These are phyloP conservation scores for Holcopasites calliopsidis DNA, from an alignment of 1,140 invertebrate genomes.

Conservation along the genomic window DNA sequence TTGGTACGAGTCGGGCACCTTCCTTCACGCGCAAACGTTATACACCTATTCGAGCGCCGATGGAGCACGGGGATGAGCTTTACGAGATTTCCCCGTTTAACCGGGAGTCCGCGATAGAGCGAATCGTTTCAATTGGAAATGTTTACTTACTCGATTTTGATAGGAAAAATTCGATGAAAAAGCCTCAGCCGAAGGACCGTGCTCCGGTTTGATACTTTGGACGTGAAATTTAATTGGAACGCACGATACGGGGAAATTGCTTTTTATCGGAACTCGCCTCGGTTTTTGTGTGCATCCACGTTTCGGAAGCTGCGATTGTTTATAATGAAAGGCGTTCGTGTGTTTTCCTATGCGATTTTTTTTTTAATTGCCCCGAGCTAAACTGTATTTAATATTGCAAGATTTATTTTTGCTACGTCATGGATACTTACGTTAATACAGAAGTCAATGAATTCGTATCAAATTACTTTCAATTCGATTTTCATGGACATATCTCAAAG, in stretches of 20 bases:
- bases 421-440: too few species aligned
- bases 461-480: too few species aligned
- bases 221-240: neutral
- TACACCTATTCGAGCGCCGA: neutral
- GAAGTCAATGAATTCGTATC: too few species aligned
- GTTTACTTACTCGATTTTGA: neutral
- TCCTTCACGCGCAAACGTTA: neutral
- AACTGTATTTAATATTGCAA: too few species aligned
- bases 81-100: neutral
- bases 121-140: neutral
- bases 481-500: too few species aligned
- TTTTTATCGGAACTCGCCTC: neutral
- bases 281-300: neutral
- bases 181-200: neutral
- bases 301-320: neutral
- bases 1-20: neutral
- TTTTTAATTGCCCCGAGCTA: too few species aligned
- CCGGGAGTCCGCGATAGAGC: too few species aligned
- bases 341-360: neutral
- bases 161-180: neutral
- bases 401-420: too few species aligned
- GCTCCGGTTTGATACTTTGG: neutral
- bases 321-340: too few species aligned
- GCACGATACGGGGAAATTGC: neutral
- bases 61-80: neutral